A percentile compares a stretch with the other conserved stretches of the same genome.
phyloP scores from a whole-genome alignment of 2,113 vertebrate species.

The Hystrix cristata region DNA sequence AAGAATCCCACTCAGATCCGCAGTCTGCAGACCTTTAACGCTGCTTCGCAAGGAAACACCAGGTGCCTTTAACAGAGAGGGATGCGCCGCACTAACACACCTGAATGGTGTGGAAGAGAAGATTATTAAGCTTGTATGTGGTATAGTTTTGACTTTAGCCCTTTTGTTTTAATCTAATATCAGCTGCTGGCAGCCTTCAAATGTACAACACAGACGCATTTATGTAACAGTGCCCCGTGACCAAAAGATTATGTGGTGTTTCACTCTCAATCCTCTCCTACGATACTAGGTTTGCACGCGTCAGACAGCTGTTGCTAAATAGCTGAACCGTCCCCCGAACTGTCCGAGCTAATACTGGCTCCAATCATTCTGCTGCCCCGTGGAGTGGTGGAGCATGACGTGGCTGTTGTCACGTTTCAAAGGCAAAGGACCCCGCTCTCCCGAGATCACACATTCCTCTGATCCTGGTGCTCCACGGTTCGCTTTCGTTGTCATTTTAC shows the following conservation, averaged over 20 bases:
- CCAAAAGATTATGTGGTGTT: constrained; percentile 64
- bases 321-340: constrained; percentile 64
- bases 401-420: constrained; percentile 38
- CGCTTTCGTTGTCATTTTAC: not conserved
- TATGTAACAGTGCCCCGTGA: constrained; percentile 66
- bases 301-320: constrained; percentile 70
- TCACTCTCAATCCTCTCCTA: constrained; percentile 65
- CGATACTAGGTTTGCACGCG: constrained; percentile 60
- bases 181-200: constrained; percentile 57
- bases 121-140: not conserved
- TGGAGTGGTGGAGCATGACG: constrained; percentile 70
- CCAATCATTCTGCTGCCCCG: constrained; percentile 76
- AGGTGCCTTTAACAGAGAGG: not conserved
- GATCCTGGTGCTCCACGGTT: not conserved
- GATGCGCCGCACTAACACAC: not conserved
- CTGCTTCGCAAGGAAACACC: not conserved
- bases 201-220: constrained; percentile 67
- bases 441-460: not conserved
- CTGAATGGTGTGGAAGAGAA: not conserved
- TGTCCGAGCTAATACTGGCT: constrained; percentile 78
- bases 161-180: constrained; percentile 74
- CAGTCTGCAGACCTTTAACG: not conserved
- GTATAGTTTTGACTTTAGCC: constrained; percentile 23
- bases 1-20: not conserved
- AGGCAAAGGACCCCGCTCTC: constrained; percentile 12